A percentile compares a stretch with the other conserved stretches of the same genome.
Evolutionary conservation across 2,113 vertebrate species (phyloP).

Genomic region (Jacana jacana): DNA sequence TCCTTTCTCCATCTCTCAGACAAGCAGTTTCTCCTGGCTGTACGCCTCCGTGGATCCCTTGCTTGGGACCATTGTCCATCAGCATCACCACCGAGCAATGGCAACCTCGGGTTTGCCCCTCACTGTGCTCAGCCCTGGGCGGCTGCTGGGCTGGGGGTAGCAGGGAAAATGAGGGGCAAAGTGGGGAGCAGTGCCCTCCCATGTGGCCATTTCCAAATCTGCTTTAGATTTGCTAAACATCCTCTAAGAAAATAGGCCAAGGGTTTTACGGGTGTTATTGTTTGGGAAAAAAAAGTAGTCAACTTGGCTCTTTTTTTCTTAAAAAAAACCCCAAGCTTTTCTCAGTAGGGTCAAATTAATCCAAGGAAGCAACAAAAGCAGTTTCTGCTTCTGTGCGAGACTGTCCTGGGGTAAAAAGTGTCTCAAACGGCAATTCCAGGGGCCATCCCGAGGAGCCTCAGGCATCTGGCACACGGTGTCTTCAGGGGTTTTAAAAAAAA

Average conservation of each 20-base stretch:
- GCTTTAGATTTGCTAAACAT: not conserved
- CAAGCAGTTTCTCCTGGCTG: not conserved
- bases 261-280: not conserved
- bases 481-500: not conserved
- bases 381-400: not conserved
- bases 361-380: not conserved
- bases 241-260: not conserved
- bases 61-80: not conserved
- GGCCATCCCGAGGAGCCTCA: not conserved
- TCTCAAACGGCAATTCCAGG: not conserved
- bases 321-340: not conserved
- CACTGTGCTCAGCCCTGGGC: fast-evolving
- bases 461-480: not conserved
- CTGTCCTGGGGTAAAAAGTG: not conserved
- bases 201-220: not conserved
- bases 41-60: fast-evolving
- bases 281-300: not conserved
- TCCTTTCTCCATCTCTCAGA: too few species aligned
- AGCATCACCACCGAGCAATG: too few species aligned
- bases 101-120: fast-evolving
- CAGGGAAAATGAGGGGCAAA: not conserved
- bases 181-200: not conserved
- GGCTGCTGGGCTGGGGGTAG: not conserved
- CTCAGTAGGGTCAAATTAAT: not conserved
- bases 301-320: not conserved